These are phyloP conservation scores for Atta cephalotes DNA, from an alignment of 1,140 invertebrate species.

Conservation along the genomic window DNA sequence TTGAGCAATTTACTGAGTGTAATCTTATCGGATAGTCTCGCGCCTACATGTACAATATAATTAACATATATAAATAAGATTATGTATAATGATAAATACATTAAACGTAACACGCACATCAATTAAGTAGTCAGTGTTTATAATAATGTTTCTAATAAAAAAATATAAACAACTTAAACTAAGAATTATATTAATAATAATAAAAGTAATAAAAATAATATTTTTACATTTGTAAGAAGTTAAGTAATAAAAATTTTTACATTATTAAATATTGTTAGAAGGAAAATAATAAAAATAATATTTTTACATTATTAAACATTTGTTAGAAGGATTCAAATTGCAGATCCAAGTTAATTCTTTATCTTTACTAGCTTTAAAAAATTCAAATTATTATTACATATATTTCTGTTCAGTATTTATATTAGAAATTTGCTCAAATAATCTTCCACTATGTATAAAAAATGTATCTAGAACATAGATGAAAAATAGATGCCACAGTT, in stretches of 20 bases:
- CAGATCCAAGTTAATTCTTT: slow-evolving; percentile 75
- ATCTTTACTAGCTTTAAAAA: slow-evolving; percentile 67
- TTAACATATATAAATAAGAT: neutral
- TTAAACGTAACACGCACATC: neutral
- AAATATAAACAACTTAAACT: neutral
- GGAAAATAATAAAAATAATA: slow-evolving; percentile 23
- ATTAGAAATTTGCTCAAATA: no score
- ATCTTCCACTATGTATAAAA: no score
- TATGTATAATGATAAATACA: neutral
- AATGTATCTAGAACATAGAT: no score
- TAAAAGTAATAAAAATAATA: no score
- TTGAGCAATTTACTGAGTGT: neutral
- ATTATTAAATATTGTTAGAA: slow-evolving; percentile 69
- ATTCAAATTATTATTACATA: slow-evolving; percentile 78
- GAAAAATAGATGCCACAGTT: no score
- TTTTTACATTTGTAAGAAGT: slow-evolving; percentile 75
- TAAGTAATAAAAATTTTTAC: no score
- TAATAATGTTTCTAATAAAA: neutral
- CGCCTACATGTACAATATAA: no score
- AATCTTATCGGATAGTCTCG: no score
- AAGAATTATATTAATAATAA: neutral
- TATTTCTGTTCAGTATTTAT: slow-evolving; percentile 42
- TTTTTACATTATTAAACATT: neutral
- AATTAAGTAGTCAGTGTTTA: neutral
- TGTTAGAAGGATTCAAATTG: slow-evolving; percentile 81